Base-by-base conservation (phyloP, 2,797 vertebrate genomes). In the Pipistrellus pygmaeus region DNA sequence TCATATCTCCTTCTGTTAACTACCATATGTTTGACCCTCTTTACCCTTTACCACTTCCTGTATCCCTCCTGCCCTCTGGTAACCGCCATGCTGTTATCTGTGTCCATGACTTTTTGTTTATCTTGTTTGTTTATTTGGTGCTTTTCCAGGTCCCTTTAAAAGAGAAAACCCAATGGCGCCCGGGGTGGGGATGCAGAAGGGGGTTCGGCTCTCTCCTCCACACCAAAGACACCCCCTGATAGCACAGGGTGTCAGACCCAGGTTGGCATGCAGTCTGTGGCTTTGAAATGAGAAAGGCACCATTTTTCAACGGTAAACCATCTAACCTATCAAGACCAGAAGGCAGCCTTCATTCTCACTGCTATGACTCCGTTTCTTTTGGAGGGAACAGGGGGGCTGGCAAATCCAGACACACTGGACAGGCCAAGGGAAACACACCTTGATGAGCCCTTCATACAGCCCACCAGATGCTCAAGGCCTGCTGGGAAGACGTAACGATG, bases 301-400 rank as follows among this genome's bases (percentile, higher is more conserved):
- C 46, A 10, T 41, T 69, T 41, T 25, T 25, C 48, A 69, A 46
- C 8, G 53, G 44, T n/a, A 32, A 89, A 21, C 20, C 20, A 88
- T 76, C 35, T 90, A 68, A 41, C 75, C 27, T 44, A 20, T 9
- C 20, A 32, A 77, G 76, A 87, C 48, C 32, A 17, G 82, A 73
- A 71, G 82, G 66, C 46, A 83, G 77, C 32, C 71, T 91, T 92
- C 77, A 62, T 35, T 64, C 35, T 82, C 25, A 48, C 13, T 21
- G 57, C 68, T 88, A 6, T 30, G 82, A 80, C 46, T 66, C 88
- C 66, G 51, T 17, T 11, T 78, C 57, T 53, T 80, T 25, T 1
- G 5, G 64, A 77, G 51, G 6, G 10, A 80, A 15, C 3, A 10
- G 60, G 35, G 27, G 78, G 17, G 48, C 73, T 30, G 53, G 17